Base-by-base conservation (phyloP, 2,113 vertebrate species). In the Rafetus swinhoei region DNA sequence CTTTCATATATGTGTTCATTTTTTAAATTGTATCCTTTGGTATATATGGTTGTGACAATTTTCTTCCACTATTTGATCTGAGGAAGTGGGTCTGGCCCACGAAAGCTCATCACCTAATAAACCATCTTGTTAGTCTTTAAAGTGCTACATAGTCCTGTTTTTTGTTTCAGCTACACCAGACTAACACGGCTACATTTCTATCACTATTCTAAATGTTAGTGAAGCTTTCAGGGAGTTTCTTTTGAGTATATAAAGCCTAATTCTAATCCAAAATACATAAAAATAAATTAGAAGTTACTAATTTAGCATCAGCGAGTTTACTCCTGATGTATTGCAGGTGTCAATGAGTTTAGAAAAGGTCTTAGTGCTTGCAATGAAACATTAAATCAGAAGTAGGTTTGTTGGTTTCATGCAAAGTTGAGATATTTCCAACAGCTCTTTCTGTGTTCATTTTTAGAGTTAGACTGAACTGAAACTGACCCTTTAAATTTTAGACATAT, bases 161-260 rank as follows among this genome's bases (percentile, higher is more conserved):
- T n/a, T n/a, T n/a, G n/a, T n/a, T n/a, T n/a, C n/a, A n/a, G n/a
- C n/a, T n/a, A n/a, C n/a, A n/a, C n/a, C n/a, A n/a, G n/a, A n/a
- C n/a, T n/a, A n/a, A n/a, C n/a, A n/a, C n/a, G n/a, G n/a, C n/a
- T n/a, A n/a, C n/a, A n/a, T n/a, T n/a, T n/a, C n/a, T n/a, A n/a
- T n/a, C n/a, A n/a, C n/a, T n/a, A n/a, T 77, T 84, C n/a, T n/a
- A 72, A 72, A 72, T 72, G 65, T 55, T 90, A 90, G 84, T 1
- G 4, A 82, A 35, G 2, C 50, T n/a, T 90, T 93, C 79, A 82
- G 74, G 82, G 93, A 54, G 74, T 88, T 89, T 86, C 92, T 50
- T 93, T 12, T 2, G 53, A 24, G 65, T 88, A 12, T 2, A 86
- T 86, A 88, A 89, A 60, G 2, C 57, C 89, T 9, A 27, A 56